Conservation (phyloP, 1,140 invertebrate genomes). For the Drosophila ironensis region DNA sequence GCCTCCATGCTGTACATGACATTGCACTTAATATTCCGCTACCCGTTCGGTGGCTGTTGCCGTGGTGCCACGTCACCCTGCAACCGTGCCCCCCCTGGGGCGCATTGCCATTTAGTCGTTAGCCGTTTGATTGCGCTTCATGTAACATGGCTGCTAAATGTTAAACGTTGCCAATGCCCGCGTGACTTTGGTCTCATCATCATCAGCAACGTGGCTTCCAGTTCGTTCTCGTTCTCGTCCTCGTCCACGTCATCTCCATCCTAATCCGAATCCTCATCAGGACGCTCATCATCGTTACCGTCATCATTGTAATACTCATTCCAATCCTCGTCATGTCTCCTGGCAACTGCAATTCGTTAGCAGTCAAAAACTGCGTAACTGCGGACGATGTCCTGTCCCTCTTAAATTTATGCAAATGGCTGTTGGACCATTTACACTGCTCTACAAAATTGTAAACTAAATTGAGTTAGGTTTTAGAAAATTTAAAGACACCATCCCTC, state of each 20-base stretch:
- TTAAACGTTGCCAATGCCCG: constrained; percentile 71
- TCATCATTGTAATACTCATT: constrained; percentile 14
- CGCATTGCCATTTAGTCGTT: constrained; percentile 73
- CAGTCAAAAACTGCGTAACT: constrained; percentile 64
- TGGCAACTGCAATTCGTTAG: constrained; percentile 69
- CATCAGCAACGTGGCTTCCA: constrained; percentile 35
- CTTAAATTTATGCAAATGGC: constrained; percentile 75
- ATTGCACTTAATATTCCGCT: constrained; percentile 52
- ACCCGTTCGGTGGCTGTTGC: constrained; percentile 2
- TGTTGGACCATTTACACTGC: constrained; percentile 15
- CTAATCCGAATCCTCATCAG: constrained; percentile 3
- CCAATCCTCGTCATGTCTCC: constrained; percentile 38
- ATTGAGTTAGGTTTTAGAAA: no score
- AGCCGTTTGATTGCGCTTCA: constrained; percentile 70
- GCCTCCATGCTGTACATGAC: constrained; percentile 39
- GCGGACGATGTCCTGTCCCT: constrained; percentile 48
- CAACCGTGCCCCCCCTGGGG: constrained; percentile 12
- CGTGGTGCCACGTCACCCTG: not conserved
- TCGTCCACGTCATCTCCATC: constrained; percentile 36
- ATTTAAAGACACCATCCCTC: no score
- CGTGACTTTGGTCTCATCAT: constrained; percentile 51
- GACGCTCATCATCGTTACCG: constrained; percentile 7
- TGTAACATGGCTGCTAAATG: constrained; percentile 77
- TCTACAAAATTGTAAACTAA: no score
- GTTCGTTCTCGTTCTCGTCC: constrained; percentile 19